Evolutionary conservation across 1,140 invertebrate species (phyloP), one percentile per base, ranked within the genome.

Genomic region (Achroia grisella): DNA sequence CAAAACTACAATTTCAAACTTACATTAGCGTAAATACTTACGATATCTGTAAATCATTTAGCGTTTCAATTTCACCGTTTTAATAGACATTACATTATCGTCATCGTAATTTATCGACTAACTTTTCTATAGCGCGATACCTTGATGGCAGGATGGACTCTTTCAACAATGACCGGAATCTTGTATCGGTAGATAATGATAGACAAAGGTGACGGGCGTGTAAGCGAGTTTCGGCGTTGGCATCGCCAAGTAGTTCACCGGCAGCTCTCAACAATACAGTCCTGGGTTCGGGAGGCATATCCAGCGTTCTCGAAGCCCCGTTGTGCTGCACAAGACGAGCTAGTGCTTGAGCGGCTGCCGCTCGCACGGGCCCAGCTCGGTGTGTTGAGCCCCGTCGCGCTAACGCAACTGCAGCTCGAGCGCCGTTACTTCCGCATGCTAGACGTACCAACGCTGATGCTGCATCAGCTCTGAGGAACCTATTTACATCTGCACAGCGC

Each of bases 401-500:
- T 4, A 91, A 52, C 13, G 90, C 87, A 10, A 77, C 73, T 1
- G 84, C 84, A 0, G 87, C 81, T 27, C 83, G 66, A 0, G 67
- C 73, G 9, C 52, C 17, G 81, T 75, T 32, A 88, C 90, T 49
- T 84, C 89, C 89, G 36, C 93, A 91, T 23, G 95, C 89, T 90
- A 98, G 93, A 4, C 89, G 86, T 55, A 93, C 91, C 23, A 99
- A 68, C 12, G 96, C 93, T n/a, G 88, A 86, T 10, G 94, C 93
- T 8, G 95, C 93, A 77, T 98, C 97, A 10, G 92, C 93, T 30
- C 96, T 87, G 14, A 98, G 88, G 71, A 98, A 99, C 58, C 92
- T 92, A 76, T 97, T 98, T 1, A 95, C 97, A 69, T 98, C 97
- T 0, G 95, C 94, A 30, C 94, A 94, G 58, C 96, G 92, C 50